Evolutionary conservation across 2,888 invertebrate species (phyloP).

Genomic region (Muschampia plurimacula): DNA sequence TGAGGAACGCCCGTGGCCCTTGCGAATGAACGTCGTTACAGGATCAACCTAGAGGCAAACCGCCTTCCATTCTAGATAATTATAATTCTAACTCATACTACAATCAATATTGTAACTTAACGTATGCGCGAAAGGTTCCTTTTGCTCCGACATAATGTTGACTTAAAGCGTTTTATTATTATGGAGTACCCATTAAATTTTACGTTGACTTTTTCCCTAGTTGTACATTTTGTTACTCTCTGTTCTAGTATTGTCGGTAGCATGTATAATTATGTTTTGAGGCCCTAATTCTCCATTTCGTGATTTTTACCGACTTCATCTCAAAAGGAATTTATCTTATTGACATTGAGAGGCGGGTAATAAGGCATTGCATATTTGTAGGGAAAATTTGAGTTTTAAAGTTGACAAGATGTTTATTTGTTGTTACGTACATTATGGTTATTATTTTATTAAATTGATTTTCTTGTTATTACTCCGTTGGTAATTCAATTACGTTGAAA

Average conservation of each 20-base stretch:
- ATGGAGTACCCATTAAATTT: slow-evolving; percentile 47
- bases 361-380: neutral
- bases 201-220: slow-evolving; percentile 49
- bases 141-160: neutral
- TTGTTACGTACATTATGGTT: neutral
- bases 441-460: neutral
- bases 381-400: neutral
- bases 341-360: slow-evolving; percentile 1
- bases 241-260: slow-evolving; percentile 46
- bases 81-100: neutral
- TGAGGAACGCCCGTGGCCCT: slow-evolving; percentile 51
- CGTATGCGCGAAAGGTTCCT: neutral
- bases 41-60: slow-evolving; percentile 47
- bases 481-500: too few relatives aligned
- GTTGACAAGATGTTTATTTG: neutral
- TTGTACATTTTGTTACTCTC: slow-evolving; percentile 45
- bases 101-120: slow-evolving; percentile 6
- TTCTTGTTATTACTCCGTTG: too few relatives aligned
- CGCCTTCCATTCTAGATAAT: slow-evolving; percentile 8
- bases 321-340: neutral
- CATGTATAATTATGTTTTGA: slow-evolving; percentile 44
- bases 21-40: slow-evolving; percentile 45
- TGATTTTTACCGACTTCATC: neutral
- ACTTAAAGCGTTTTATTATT: neutral
- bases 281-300: slow-evolving; percentile 13